Evolutionary conservation across 2,888 invertebrate genomes (phyloP).

Genomic region (Stenoptilia bipunctidactyla): DNA sequence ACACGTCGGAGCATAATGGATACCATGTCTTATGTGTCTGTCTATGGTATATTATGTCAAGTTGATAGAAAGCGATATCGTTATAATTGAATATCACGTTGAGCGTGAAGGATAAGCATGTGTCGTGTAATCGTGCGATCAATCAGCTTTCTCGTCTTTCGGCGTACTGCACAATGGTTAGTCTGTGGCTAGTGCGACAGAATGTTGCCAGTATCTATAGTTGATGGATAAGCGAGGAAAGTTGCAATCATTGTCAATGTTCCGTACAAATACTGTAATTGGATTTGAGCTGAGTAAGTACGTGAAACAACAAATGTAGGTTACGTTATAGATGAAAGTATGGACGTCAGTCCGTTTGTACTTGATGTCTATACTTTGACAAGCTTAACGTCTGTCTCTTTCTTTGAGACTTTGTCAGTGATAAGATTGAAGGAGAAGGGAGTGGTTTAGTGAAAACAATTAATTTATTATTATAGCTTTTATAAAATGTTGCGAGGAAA

Average conservation of each 20-base stretch:
- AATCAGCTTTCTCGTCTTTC: conserved; percentile 37
- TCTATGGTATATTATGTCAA: conserved; percentile 13
- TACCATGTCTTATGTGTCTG: conserved; percentile 9
- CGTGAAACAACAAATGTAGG: too few species aligned
- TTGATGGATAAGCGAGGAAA: conserved; percentile 28
- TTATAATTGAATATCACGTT: conserved; percentile 41
- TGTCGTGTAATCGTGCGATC: conserved; percentile 38
- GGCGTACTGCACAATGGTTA: too few species aligned
- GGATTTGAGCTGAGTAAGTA: conserved; percentile 10
- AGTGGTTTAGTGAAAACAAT: too few species aligned
- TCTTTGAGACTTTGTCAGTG: too few species aligned
- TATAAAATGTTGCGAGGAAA: too few species aligned
- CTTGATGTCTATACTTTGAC: too few species aligned
- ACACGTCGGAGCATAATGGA: conserved; percentile 5
- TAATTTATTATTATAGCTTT: too few species aligned
- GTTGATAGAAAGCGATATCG: conserved; percentile 39
- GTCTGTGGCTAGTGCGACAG: too few species aligned
- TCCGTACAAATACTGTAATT: conserved; percentile 27
- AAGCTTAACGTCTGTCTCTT: too few species aligned
- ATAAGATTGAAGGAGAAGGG: too few species aligned
- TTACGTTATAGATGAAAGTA: too few species aligned
- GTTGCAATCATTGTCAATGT: conserved; percentile 29
- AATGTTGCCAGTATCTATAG: conserved; percentile 5
- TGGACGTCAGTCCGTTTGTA: too few species aligned
- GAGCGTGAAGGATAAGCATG: conserved; percentile 29